These are phyloP conservation scores for Paramormyrops kingsleyae DNA, from an alignment of 2,113 vertebrate genomes.

Conservation along the genomic window DNA sequence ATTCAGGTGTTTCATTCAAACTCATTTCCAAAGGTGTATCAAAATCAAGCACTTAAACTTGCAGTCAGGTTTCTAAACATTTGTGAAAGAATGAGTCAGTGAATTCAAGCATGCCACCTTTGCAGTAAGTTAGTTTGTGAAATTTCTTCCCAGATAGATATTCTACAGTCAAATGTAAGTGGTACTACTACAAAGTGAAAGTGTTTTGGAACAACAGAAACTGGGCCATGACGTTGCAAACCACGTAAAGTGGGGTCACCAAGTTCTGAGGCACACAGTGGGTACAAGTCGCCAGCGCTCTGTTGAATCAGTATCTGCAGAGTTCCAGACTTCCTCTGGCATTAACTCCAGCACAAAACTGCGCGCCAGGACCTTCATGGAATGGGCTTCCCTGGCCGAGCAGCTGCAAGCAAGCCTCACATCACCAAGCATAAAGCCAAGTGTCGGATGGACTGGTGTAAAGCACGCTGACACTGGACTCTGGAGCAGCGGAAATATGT, in stretches of 20 bases:
- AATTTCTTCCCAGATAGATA: neutral
- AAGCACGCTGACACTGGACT: neutral
- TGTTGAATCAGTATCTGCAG: neutral
- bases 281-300: neutral
- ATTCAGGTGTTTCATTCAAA: neutral
- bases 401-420: neutral
- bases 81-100: neutral
- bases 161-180: neutral
- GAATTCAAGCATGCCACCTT: neutral
- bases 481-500: neutral
- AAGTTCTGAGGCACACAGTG: neutral
- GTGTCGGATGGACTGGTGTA: neutral
- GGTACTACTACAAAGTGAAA: neutral
- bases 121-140: neutral
- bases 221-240: neutral
- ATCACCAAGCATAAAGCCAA: neutral
- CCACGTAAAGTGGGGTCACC: neutral
- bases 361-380: neutral
- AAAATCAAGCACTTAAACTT: neutral
- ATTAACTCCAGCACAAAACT: too few species aligned
- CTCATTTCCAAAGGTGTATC: neutral
- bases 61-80: neutral
- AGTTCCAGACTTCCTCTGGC: neutral
- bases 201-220: neutral
- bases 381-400: neutral